These are phyloP conservation scores for Connochaetes taurinus DNA, from an alignment of 2,113 vertebrate species.

Conservation along the genomic window DNA sequence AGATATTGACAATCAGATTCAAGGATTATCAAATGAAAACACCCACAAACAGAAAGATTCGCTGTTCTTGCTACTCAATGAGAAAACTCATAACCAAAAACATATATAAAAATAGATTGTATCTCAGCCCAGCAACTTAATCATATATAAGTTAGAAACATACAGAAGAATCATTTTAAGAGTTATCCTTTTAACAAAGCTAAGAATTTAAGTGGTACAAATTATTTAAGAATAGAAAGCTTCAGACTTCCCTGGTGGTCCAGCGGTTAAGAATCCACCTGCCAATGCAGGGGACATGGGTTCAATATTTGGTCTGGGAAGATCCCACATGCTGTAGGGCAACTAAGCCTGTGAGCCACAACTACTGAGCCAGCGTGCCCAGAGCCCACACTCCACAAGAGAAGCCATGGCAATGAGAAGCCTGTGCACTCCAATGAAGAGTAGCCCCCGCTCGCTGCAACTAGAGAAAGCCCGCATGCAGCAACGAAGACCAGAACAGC, in stretches of 20 bases:
- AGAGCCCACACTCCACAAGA: neutral
- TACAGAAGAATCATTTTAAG: neutral
- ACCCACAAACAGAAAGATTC: neutral
- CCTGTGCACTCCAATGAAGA: neutral
- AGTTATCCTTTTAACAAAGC: neutral
- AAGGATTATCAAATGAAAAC: neutral
- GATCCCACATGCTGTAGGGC: neutral
- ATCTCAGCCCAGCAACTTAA: neutral
- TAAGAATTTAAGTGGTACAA: neutral
- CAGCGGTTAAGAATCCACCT: neutral
- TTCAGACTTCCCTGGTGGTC: neutral
- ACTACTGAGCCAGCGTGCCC: neutral
- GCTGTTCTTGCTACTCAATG: neutral
- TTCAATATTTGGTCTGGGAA: neutral
- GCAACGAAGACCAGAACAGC: neutral
- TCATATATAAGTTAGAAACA: neutral
- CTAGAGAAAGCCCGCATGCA: neutral
- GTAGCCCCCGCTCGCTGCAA: neutral
- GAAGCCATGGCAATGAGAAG: neutral
- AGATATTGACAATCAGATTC: neutral
- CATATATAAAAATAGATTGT: neutral
- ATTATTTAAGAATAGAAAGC: neutral
- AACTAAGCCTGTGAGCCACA: neutral
- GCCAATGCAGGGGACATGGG: neutral
- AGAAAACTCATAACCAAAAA: neutral